These are phyloP conservation scores for Plecotus auritus DNA, from an alignment of 2,113 vertebrate species.

Conservation along the genomic window DNA sequence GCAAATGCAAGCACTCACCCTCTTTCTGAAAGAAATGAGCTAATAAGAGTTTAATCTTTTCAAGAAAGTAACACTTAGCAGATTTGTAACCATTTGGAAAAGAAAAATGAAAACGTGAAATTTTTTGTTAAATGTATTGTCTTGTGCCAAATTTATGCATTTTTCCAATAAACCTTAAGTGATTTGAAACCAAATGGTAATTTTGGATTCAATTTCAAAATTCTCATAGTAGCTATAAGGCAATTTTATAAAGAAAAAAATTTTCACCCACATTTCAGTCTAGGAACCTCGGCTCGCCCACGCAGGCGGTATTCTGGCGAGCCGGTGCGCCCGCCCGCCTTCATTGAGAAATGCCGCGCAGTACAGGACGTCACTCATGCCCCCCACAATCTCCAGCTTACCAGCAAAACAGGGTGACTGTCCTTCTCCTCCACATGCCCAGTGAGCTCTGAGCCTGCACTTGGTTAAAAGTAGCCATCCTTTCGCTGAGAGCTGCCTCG, in stretches of 20 bases:
- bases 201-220: slow-evolving; percentile 31
- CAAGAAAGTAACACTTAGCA: neutral
- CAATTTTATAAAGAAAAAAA: slow-evolving; percentile 20
- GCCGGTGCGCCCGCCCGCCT: neutral
- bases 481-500: neutral
- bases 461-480: neutral
- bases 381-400: neutral
- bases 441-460: neutral
- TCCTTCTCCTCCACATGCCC: neutral
- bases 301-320: slow-evolving; percentile 42
- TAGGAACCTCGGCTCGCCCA: slow-evolving; percentile 1
- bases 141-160: neutral
- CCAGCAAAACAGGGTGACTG: neutral
- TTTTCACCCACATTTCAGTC: slow-evolving; percentile 17
- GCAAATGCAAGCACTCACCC: neutral
- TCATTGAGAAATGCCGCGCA: slow-evolving; percentile 52
- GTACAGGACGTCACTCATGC: neutral
- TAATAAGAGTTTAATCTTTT: neutral
- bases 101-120: neutral
- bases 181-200: neutral
- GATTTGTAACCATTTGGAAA: neutral
- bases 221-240: neutral
- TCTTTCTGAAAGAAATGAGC: neutral
- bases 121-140: neutral
- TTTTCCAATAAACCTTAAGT: neutral